Conservation (phyloP, 1,140 invertebrate genomes). For the Zelostemma sp. region DNA sequence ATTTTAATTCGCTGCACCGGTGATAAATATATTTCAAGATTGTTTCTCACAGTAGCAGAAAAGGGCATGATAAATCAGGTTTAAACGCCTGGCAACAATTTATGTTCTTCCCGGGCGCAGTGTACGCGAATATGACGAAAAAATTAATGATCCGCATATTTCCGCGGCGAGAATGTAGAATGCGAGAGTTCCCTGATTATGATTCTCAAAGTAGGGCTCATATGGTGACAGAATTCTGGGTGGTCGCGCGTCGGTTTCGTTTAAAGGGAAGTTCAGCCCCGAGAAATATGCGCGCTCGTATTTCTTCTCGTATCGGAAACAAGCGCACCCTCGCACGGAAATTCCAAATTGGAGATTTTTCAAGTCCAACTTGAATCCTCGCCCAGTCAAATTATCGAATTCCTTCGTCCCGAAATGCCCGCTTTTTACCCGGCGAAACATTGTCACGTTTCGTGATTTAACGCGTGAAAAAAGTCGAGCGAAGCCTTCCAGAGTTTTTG, state of each 20-base stretch:
- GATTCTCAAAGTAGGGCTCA: constrained; percentile 36
- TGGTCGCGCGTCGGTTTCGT: constrained; percentile 59
- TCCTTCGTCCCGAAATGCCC: background rate
- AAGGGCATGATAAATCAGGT: constrained; percentile 24
- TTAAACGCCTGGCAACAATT: constrained; percentile 22
- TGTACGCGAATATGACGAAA: constrained; percentile 12
- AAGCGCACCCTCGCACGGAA: constrained; percentile 34
- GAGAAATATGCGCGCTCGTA: constrained; percentile 56
- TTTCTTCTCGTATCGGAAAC: constrained; percentile 60
- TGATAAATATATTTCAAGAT: constrained; percentile 16
- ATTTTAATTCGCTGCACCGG: constrained; percentile 6
- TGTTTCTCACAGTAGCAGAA: background rate
- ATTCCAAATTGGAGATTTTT: constrained; percentile 34
- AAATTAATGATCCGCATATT: constrained; percentile 44
- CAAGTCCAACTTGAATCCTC: background rate
- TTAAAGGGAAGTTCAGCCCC: constrained; percentile 58
- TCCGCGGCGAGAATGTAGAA: constrained; percentile 28
- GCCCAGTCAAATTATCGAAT: background rate
- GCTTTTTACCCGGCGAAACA: background rate
- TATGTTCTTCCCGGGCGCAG: background rate
- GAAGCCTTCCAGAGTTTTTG: background rate
- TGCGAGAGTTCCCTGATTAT: constrained; percentile 24
- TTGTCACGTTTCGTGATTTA: constrained; percentile 1
- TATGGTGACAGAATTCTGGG: constrained; percentile 67
- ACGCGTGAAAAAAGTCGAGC: background rate